Conservation (phyloP, 2,113 vertebrate species). For the Saccopteryx bilineata region DNA sequence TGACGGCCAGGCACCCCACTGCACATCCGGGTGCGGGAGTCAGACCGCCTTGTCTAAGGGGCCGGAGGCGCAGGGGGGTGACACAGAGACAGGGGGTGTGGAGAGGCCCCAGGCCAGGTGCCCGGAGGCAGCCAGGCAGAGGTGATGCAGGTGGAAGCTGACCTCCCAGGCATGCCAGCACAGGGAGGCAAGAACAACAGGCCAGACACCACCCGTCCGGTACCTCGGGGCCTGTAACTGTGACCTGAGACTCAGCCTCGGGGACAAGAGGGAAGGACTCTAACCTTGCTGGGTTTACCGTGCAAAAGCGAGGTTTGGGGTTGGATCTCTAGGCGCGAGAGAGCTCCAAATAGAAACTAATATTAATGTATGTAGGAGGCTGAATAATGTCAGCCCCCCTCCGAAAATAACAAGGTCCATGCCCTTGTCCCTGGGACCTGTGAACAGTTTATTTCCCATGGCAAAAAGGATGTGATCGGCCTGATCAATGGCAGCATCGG, state of each 20-base stretch:
- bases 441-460: rapidly evolving
- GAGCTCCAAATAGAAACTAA: background rate
- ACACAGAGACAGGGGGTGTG: rapidly evolving
- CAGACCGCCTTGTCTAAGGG: rapidly evolving
- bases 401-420: background rate
- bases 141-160: background rate
- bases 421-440: too few species aligned
- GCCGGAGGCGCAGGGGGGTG: background rate
- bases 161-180: rapidly evolving
- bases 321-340: background rate
- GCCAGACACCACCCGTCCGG: rapidly evolving
- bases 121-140: rapidly evolving
- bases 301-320: background rate
- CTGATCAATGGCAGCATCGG: too few species aligned
- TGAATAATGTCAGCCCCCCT: rapidly evolving
- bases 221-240: rapidly evolving
- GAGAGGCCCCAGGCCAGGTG: rapidly evolving
- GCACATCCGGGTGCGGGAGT: background rate
- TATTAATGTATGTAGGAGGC: too few species aligned
- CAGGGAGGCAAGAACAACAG: rapidly evolving
- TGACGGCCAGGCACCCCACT: background rate
- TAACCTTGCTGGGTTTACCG: rapidly evolving
- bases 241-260: background rate
- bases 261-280: background rate
- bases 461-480: too few species aligned